These are phyloP conservation scores for Pollenia angustigena DNA, from an alignment of 2,888 invertebrate species.

Conservation along the genomic window DNA sequence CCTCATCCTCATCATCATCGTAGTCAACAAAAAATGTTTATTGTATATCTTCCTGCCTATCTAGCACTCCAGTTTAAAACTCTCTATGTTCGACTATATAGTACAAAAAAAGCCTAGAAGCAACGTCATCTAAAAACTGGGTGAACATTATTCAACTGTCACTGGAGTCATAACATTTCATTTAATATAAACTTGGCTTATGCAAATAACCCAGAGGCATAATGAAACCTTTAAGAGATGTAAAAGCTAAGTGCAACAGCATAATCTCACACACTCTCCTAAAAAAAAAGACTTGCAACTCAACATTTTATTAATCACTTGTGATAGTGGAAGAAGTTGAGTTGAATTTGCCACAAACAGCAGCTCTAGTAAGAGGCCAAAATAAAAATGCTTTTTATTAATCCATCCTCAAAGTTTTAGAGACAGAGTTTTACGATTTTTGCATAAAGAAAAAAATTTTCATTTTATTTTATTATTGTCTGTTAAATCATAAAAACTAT, in stretches of 20 bases:
- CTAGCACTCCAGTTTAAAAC: conserved; percentile 31
- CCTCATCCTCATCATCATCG: conserved; percentile 5
- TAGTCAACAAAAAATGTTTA: conserved; percentile 18
- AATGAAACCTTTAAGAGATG: conserved; percentile 46
- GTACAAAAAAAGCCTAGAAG: conserved; percentile 67
- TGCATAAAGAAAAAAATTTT: conserved; percentile 31
- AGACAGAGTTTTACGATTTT: conserved; percentile 52
- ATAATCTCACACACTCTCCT: conserved; percentile 24
- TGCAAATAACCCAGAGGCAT: conserved; percentile 81
- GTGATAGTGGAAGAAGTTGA: conserved; percentile 41
- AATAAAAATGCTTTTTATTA: conserved; percentile 56
- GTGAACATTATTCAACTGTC: conserved; percentile 77
- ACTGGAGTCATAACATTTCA: conserved; percentile 81
- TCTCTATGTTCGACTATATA: conserved; percentile 40
- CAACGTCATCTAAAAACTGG: conserved; percentile 73
- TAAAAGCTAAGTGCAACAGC: neutral
- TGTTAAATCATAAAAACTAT: conserved; percentile 32
- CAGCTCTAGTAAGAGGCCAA: neutral
- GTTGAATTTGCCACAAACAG: neutral
- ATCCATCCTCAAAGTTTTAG: conserved; percentile 45
- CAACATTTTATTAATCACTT: conserved; percentile 80
- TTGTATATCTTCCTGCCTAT: conserved; percentile 5
- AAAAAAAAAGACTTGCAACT: neutral
- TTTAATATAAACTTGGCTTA: conserved; percentile 79
- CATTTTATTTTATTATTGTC: neutral